phyloP scores from a whole-genome alignment of 2,888 invertebrate genomes.

The Yponomeuta cagnagella region DNA sequence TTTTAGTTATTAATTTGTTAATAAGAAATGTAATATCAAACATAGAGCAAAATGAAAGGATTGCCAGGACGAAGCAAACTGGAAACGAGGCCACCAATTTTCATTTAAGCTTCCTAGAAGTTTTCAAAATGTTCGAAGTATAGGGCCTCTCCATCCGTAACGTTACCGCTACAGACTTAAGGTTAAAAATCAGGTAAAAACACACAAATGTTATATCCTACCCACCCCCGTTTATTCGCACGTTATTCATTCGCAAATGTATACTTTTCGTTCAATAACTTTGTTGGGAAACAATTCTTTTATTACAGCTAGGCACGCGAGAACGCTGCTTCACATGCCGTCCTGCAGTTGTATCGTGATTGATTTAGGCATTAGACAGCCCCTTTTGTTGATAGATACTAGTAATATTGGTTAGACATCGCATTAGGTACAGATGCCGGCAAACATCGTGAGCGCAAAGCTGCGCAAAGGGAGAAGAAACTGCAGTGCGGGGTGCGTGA shows the following conservation, averaged over 20 bases:
- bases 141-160: not conserved
- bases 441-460: not conserved
- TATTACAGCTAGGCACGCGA: not conserved
- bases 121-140: not conserved
- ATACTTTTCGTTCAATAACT: not conserved
- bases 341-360: not conserved
- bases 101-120: not conserved
- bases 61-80: not conserved
- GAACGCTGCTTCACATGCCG: not conserved
- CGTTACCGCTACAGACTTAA: not conserved
- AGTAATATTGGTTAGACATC: not conserved
- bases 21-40: too few species aligned
- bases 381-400: not conserved
- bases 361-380: not conserved
- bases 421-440: not conserved
- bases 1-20: too few species aligned
- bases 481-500: too few species aligned
- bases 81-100: not conserved
- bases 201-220: not conserved
- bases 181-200: not conserved
- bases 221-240: not conserved
- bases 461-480: not conserved
- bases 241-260: conserved; percentile 1
- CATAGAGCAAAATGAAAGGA: not conserved
- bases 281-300: conserved; percentile 7